These are phyloP conservation scores for Orthosia gothica DNA, from an alignment of 2,888 invertebrate genomes.

Conservation along the genomic window DNA sequence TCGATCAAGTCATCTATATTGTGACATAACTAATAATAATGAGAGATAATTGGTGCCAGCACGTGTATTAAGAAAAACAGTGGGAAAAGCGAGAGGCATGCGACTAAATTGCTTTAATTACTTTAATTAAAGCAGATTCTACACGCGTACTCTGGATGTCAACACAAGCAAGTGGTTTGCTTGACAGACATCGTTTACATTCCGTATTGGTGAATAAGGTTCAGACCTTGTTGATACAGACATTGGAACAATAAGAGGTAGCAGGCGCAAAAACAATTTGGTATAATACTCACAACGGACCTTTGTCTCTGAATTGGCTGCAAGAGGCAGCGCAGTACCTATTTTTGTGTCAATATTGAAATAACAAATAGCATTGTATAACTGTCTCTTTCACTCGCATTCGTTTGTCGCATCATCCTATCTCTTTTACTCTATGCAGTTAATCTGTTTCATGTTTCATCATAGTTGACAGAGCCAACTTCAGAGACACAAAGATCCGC, in stretches of 20 bases:
- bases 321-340: too few species aligned
- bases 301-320: too few species aligned
- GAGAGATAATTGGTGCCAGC: neutral
- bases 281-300: too few species aligned
- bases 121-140: neutral
- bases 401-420: too few species aligned
- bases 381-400: too few species aligned
- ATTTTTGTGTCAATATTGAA: too few species aligned
- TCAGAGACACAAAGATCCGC: too few species aligned
- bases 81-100: slow-evolving; percentile 11
- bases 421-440: too few species aligned
- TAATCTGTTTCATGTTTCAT: too few species aligned
- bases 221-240: neutral
- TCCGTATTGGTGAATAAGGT: neutral
- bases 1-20: slow-evolving; percentile 1
- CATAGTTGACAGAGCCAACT: too few species aligned
- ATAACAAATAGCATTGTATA: too few species aligned
- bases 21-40: neutral
- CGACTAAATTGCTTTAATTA: slow-evolving; percentile 2
- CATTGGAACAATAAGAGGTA: neutral
- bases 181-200: neutral
- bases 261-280: neutral
- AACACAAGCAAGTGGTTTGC: neutral
- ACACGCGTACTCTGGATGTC: neutral
- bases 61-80: slow-evolving; percentile 5